phyloP scores from a whole-genome alignment of 2,888 invertebrate genomes.

The Ctenicera cuprea region DNA sequence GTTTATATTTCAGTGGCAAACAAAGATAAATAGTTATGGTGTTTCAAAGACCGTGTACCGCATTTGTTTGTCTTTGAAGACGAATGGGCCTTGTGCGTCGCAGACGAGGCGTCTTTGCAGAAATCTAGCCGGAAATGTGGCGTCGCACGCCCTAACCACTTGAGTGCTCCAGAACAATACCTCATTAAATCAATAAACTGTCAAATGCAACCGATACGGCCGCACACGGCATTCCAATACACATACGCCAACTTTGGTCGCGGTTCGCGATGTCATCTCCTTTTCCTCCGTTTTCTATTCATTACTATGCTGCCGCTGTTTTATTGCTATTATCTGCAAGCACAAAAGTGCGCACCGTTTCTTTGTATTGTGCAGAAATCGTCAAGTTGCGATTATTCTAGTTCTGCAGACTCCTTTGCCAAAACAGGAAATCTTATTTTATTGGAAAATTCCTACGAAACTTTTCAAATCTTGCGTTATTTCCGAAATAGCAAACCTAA shows the following conservation, averaged over 20 bases:
- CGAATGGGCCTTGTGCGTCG: conserved; percentile 33
- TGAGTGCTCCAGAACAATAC: conserved; percentile 70
- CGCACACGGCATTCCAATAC: conserved; percentile 48
- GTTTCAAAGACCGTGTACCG: background rate
- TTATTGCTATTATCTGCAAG: conserved; percentile 25
- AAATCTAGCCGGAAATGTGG: conserved; percentile 68
- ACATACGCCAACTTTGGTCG: conserved; percentile 46
- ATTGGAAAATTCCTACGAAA: no score
- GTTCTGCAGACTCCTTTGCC: no score
- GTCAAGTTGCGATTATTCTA: no score
- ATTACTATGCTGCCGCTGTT: conserved; percentile 25
- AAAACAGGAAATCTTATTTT: no score
- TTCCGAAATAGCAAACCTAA: no score
- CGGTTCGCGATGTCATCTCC: conserved; percentile 49
- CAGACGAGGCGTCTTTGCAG: conserved; percentile 61
- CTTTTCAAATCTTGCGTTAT: no score
- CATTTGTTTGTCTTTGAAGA: conserved; percentile 19
- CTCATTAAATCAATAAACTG: conserved; percentile 69
- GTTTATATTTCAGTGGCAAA: background rate
- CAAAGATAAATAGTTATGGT: conserved; percentile 7
- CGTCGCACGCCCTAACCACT: conserved; percentile 70
- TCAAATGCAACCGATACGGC: conserved; percentile 61
- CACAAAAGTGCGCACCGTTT: background rate
- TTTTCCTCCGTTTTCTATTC: conserved; percentile 41
- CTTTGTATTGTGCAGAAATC: no score